These are phyloP conservation scores for Mycalesis mineus DNA, from an alignment of 2,888 invertebrate species.

Conservation along the genomic window DNA sequence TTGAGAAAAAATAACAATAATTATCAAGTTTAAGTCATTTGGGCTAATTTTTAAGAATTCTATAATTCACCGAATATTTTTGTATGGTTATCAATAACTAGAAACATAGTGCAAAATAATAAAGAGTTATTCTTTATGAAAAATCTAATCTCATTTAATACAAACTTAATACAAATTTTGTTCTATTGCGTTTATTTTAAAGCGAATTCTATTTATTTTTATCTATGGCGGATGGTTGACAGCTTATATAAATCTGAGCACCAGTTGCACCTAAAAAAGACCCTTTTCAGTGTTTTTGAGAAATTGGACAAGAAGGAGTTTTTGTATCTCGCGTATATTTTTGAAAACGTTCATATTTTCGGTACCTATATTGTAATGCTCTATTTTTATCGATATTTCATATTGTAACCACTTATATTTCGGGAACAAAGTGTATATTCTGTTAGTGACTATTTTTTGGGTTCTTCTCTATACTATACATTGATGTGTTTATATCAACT, in stretches of 20 bases:
- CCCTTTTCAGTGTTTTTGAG: constrained; percentile 31
- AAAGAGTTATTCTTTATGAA: too few relatives aligned
- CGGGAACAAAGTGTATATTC: constrained; percentile 9
- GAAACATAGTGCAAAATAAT: too few relatives aligned
- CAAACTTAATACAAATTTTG: too few relatives aligned
- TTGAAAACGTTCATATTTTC: constrained; percentile 5
- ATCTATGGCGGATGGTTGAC: neutral
- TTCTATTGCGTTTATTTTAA: too few relatives aligned
- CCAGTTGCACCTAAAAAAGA: constrained; percentile 34
- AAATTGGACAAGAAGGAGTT: constrained; percentile 4
- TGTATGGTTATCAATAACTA: too few relatives aligned
- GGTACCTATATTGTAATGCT: neutral
- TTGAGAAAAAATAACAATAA: too few relatives aligned
- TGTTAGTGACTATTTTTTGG: constrained; percentile 4
- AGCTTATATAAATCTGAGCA: neutral
- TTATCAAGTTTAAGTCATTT: too few relatives aligned
- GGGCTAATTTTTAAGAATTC: too few relatives aligned
- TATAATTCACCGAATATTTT: too few relatives aligned
- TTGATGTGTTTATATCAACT: neutral
- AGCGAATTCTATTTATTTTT: neutral
- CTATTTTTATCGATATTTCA: constrained; percentile 6
- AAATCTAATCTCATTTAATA: too few relatives aligned
- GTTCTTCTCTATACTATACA: constrained; percentile 5
- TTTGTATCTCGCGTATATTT: constrained; percentile 8
- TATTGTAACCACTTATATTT: constrained; percentile 6